Evolutionary conservation across 2,113 vertebrate species (phyloP), one percentile per base, ranked within the genome.

Genomic region (Blennius ocellaris): DNA sequence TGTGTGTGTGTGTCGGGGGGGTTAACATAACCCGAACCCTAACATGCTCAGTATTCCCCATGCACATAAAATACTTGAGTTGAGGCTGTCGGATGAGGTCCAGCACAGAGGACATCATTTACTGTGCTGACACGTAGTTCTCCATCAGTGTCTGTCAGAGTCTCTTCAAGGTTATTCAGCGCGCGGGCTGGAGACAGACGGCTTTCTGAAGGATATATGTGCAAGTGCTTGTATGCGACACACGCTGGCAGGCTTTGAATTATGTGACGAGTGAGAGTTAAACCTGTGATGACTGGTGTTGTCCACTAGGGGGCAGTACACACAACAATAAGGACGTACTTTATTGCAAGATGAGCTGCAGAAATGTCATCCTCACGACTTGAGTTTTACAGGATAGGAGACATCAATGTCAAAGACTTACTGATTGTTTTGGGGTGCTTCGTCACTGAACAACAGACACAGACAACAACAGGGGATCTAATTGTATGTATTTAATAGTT

Each of bases 131-230:
- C 56, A 59, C 15, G 6, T 6, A 17, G 60, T 11, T 40, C 53
- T 82, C 57, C 54, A 49, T 76, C 78, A 80, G 49, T n/a, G 50
- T 51, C 58, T 45, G 49, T 30, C 36, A 56, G 54, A 47, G 15
- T 52, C 50, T 70, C 39, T 49, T 83, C 43, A 66, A 69, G 69
- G 70, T 51, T 61, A 51, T 40, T 43, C 39, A 41, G 54, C 7
- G 10, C 12, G 3, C 6, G 10, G 44, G 41, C 45, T 36, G 16
- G 51, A 67, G 60, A 51, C 41, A 64, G 39, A 61, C 11, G 6
- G 38, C 56, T 43, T 16, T 41, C 15, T 37, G 51, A 11, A 51
- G 14, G 17, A 43, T 17, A 8, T 0, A 52, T 6, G 36, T 59
- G 12, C 30, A 5, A 11, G 6, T 9, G 38, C 55, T 41, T 1